A percentile compares a stretch with the other conserved stretches of the same genome.
phyloP scores from a whole-genome alignment of 1,140 invertebrate genomes.

The Ceratina calcarata region DNA sequence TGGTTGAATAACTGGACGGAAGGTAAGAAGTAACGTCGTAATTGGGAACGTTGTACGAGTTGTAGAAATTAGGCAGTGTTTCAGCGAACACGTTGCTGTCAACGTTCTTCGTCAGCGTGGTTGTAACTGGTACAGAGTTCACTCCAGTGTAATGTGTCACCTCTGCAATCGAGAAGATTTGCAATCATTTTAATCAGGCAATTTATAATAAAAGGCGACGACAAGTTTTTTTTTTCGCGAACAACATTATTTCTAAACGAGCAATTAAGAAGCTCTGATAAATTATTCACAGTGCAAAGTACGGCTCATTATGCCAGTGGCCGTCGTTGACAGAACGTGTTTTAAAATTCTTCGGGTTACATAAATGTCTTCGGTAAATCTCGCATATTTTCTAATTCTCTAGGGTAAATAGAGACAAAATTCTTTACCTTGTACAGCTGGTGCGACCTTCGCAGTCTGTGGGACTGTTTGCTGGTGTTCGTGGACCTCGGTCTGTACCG shows the following conservation, averaged over 20 bases:
- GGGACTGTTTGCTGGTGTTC: background rate
- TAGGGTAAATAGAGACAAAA: background rate
- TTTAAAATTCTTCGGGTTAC: background rate
- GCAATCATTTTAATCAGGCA: too few relatives aligned
- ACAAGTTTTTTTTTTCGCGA: too few relatives aligned
- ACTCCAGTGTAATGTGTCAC: too few relatives aligned
- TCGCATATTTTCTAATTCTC: background rate
- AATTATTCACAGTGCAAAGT: constrained; percentile 12
- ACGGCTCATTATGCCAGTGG: background rate
- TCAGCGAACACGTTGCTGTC: too few relatives aligned
- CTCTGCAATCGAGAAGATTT: too few relatives aligned
- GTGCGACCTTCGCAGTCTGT: background rate
- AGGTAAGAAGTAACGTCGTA: too few relatives aligned
- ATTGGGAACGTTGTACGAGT: too few relatives aligned
- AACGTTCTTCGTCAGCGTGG: too few relatives aligned
- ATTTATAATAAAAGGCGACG: too few relatives aligned
- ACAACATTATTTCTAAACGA: background rate
- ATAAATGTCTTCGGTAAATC: background rate
- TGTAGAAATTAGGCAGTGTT: too few relatives aligned
- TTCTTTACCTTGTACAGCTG: background rate
- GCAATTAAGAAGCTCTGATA: background rate
- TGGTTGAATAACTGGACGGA: too few relatives aligned
- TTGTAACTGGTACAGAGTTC: too few relatives aligned
- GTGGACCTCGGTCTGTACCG: background rate
- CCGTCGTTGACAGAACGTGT: background rate